Base-by-base conservation (phyloP, 2,888 invertebrate genomes). In the Taenaris catops region DNA sequence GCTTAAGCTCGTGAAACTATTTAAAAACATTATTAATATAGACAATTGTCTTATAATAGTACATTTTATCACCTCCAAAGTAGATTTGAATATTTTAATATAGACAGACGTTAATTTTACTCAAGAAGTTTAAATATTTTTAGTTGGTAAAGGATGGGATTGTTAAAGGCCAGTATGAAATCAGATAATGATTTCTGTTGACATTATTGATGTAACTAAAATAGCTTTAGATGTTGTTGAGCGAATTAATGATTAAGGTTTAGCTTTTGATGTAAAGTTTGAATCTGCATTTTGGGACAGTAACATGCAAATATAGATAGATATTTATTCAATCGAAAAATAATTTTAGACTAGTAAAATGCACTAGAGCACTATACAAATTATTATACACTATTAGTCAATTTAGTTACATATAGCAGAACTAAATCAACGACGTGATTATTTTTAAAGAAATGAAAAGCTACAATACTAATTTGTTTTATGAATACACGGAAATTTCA, bases 181-280 rank as follows among this genome's bases (percentile, higher is more conserved):
- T n/a, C n/a, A n/a, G n/a, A n/a, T n/a, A n/a, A n/a, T n/a, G n/a
- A n/a, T n/a, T n/a, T n/a, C n/a, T n/a, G n/a, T n/a, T n/a, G n/a
- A n/a, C n/a, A n/a, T n/a, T n/a, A 12, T 45, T 12, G 23, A 41
- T 42, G 33, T 29, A 33, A 38, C 28, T 40, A 41, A 41, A 26
- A 17, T 34, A 36, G 59, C 63, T 64, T 63, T 66, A 38, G 41
- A 55, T 60, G 59, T 63, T 45, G 56, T 58, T 25, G 25, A 34
- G 51, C 48, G 42, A 31, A 25, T 24, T 34, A 44, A 40, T 44
- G 8, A 23, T 23, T 21, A 34, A 40, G 40, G 34, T 31, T n/a
- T 34, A 44, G 69, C 68, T 70, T 69, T 71, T 27, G 37, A 53
- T 69, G 64, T 70, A 42, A 39, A 51, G 46, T 48, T 51, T n/a